Conservation (phyloP, 2,113 vertebrate genomes). For the Melierax canorus region DNA sequence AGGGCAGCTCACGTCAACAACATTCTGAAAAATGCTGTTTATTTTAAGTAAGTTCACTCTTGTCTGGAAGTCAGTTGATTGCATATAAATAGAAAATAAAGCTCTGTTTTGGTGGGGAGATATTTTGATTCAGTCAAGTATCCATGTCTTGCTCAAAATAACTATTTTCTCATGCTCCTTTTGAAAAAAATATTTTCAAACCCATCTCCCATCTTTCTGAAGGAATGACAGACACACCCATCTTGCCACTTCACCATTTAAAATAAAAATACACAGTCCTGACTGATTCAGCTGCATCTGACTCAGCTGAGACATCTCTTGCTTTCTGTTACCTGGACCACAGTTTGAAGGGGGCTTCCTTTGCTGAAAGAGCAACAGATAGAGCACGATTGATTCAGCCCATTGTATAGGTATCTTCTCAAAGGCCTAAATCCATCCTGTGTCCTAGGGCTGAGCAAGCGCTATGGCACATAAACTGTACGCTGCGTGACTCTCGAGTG, state of each 20-base stretch:
- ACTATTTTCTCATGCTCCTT: not conserved
- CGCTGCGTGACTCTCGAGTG: too few relatives aligned
- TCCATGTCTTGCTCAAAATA: not conserved
- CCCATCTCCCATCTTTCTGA: not conserved
- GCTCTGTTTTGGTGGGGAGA: not conserved
- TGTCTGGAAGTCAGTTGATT: not conserved
- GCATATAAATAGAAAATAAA: not conserved
- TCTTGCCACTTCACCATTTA: not conserved
- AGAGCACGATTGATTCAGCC: not conserved
- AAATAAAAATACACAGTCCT: not conserved
- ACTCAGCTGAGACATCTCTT: too few relatives aligned
- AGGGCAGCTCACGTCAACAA: not conserved
- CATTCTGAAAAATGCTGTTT: not conserved
- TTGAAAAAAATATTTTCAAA: not conserved
- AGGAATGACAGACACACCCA: not conserved
- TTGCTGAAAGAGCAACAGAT: not conserved
- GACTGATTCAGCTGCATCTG: not conserved
- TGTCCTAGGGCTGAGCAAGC: not conserved
- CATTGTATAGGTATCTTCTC: not conserved
- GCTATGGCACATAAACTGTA: too few relatives aligned
- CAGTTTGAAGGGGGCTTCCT: not conserved
- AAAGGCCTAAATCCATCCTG: not conserved
- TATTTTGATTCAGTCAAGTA: not conserved
- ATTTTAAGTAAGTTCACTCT: not conserved
- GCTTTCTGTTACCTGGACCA: not conserved